Evolutionary conservation across 2,797 vertebrate species (phyloP).

Genomic region (Thamnophis elegans): DNA sequence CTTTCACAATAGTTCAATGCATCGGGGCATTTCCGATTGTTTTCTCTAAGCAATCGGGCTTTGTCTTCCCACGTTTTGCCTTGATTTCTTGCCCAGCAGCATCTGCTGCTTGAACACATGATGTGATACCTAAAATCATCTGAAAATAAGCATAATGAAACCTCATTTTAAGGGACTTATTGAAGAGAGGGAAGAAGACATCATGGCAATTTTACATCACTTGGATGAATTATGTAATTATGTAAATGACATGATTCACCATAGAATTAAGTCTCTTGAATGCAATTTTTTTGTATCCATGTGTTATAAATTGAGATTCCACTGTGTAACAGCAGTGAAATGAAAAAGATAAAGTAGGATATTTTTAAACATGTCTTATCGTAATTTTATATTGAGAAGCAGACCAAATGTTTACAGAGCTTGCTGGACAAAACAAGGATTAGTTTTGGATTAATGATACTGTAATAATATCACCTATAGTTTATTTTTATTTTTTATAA

Average conservation of each 20-base stretch:
- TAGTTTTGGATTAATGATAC: neutral
- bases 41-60: neutral
- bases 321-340: constrained; percentile 50
- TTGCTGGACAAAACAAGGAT: constrained; percentile 27
- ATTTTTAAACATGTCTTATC: constrained; percentile 43
- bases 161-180: neutral
- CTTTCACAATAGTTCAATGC: neutral
- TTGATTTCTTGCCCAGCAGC: too few species aligned
- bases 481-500: neutral
- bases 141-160: constrained; percentile 23
- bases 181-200: neutral
- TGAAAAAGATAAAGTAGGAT: constrained; percentile 47
- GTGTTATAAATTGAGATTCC: neutral
- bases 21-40: neutral
- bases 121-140: neutral
- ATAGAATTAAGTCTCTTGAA: neutral
- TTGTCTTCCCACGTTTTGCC: neutral
- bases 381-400: constrained; percentile 46
- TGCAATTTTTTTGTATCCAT: neutral
- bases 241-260: neutral
- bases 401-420: constrained; percentile 23
- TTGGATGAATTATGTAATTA: neutral
- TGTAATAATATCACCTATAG: neutral
- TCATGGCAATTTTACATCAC: neutral
- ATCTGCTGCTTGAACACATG: neutral